These are phyloP conservation scores for Paradisaea rubra DNA, from an alignment of 2,113 vertebrate genomes.

Conservation along the genomic window DNA sequence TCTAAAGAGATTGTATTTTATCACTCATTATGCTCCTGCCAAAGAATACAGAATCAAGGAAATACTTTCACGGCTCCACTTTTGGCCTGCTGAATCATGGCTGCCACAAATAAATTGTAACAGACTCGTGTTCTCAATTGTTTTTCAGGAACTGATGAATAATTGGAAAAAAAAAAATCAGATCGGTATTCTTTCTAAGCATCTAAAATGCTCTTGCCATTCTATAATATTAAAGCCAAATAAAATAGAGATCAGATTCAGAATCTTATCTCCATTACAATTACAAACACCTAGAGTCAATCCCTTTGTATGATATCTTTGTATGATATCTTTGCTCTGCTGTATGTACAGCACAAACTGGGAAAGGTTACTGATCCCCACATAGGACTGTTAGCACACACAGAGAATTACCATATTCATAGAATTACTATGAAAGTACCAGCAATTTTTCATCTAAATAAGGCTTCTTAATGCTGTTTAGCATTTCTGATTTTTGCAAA, in stretches of 20 bases:
- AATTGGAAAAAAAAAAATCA: neutral
- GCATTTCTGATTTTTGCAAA: neutral
- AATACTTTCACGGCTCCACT: neutral
- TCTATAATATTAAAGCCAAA: neutral
- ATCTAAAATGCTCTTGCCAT: neutral
- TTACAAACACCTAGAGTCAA: neutral
- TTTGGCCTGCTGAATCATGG: neutral
- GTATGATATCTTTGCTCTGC: neutral
- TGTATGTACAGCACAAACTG: neutral
- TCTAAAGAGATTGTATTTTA: constrained; percentile 10
- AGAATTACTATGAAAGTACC: neutral
- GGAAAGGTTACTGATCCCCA: neutral
- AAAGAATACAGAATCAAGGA: constrained; percentile 47
- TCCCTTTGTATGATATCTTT: neutral
- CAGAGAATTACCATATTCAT: neutral
- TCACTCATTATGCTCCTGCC: constrained; percentile 15
- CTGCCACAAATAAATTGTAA: neutral
- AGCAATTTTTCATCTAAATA: neutral
- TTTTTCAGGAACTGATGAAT: neutral
- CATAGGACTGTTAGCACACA: neutral
- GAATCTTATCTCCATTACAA: neutral
- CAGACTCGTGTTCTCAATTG: neutral
- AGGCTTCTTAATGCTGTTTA: neutral
- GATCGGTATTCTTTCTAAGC: neutral
- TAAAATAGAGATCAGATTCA: neutral